These are phyloP conservation scores for Baronia brevicornis DNA, from an alignment of 2,888 invertebrate genomes.

Conservation along the genomic window DNA sequence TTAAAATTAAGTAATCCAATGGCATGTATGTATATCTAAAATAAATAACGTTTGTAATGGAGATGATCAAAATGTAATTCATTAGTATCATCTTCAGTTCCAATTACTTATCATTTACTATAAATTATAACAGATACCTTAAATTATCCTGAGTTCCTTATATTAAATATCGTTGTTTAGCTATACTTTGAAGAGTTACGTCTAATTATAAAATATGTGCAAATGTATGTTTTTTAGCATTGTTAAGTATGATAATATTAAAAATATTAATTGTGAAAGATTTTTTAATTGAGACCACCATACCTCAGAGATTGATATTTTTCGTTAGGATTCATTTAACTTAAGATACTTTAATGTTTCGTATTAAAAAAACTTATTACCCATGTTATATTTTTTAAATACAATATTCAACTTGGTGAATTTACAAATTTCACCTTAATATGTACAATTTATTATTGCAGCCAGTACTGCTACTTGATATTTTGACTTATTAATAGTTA, in stretches of 20 bases:
- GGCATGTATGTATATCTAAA: background rate
- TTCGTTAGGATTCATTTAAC: no score
- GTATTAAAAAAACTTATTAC: no score
- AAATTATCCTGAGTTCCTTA: constrained; percentile 9
- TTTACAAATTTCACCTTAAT: no score
- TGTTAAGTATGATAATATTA: constrained; percentile 7
- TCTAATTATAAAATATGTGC: constrained; percentile 4
- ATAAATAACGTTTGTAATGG: constrained; percentile 2
- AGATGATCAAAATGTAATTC: no score
- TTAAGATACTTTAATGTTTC: no score
- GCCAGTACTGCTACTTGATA: no score
- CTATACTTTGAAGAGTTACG: background rate
- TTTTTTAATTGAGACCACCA: no score
- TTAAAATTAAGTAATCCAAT: constrained; percentile 4
- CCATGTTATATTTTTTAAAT: no score
- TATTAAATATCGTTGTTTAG: constrained; percentile 7
- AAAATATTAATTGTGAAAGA: constrained; percentile 1
- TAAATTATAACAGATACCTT: constrained; percentile 6
- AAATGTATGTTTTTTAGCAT: constrained; percentile 1
- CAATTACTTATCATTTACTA: constrained; percentile 2
- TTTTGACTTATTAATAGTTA: no score
- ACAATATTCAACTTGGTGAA: no score
- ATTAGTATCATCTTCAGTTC: constrained; percentile 1
- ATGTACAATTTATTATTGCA: no score
- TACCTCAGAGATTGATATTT: no score